These are phyloP conservation scores for Cydia fagiglandana DNA, from an alignment of 1,140 invertebrate species.

Conservation along the genomic window DNA sequence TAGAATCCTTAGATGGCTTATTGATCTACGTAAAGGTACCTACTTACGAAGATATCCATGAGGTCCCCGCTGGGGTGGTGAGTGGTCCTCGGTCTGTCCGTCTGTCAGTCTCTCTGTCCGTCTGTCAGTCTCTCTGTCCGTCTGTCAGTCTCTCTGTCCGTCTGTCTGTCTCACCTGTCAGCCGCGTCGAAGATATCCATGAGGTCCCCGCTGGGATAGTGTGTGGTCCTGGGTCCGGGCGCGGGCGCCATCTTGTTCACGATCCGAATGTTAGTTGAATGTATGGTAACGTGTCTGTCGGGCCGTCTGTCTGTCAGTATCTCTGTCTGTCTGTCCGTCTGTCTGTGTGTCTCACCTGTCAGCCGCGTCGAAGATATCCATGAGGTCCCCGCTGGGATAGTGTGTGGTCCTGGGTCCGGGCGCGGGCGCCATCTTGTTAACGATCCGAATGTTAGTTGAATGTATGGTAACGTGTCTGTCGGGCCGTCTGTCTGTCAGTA, in stretches of 20 bases:
- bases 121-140: background rate
- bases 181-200: slow-evolving; percentile 83
- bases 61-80: too few relatives aligned
- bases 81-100: too few relatives aligned
- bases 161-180: background rate
- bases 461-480: slow-evolving; percentile 84
- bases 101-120: background rate
- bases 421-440: slow-evolving; percentile 93
- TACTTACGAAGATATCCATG: too few relatives aligned
- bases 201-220: slow-evolving; percentile 67
- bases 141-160: background rate
- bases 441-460: slow-evolving; percentile 98
- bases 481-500: too few relatives aligned
- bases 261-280: slow-evolving; percentile 97
- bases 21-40: too few relatives aligned
- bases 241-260: slow-evolving; percentile 94
- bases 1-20: too few relatives aligned
- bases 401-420: slow-evolving; percentile 53
- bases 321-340: background rate
- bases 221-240: slow-evolving; percentile 82
- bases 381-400: slow-evolving; percentile 50
- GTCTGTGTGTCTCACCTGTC: slow-evolving; percentile 83
- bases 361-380: slow-evolving; percentile 98
- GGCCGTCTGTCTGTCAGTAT: background rate
- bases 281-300: background rate